Percentiles rank a stretch among this genome's conserved stretches.
Evolutionary conservation across 2,797 vertebrate species (phyloP).

Genomic region (Onychomys torridus): DNA sequence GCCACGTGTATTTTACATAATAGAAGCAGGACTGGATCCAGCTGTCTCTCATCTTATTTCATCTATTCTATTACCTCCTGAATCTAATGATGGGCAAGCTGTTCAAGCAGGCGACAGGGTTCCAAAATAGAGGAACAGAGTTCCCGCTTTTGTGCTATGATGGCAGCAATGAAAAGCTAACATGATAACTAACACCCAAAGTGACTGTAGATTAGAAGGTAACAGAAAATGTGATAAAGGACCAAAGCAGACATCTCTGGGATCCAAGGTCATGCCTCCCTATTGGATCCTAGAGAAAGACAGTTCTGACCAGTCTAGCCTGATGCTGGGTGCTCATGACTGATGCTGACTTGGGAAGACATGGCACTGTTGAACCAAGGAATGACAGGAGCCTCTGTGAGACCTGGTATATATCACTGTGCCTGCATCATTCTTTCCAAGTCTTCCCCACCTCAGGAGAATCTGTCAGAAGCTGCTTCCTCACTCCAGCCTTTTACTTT

Average conservation of each 20-base stretch:
- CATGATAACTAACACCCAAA: neutral
- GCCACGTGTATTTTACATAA: neutral
- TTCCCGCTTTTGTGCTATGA: neutral
- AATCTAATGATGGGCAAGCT: neutral
- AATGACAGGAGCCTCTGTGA: neutral
- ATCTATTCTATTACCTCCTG: neutral
- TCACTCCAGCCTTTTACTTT: neutral
- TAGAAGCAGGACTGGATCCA: neutral
- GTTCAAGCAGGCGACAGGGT: rapidly evolving
- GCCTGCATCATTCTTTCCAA: neutral
- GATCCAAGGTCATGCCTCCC: neutral
- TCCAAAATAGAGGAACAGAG: neutral
- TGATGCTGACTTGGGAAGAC: neutral
- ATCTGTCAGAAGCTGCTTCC: neutral
- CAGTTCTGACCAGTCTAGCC: neutral
- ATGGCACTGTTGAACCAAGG: no score
- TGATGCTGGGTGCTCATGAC: rapidly evolving
- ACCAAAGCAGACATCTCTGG: neutral
- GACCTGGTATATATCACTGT: rapidly evolving
- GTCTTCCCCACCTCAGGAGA: neutral
- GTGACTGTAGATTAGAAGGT: neutral
- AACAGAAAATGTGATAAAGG: neutral
- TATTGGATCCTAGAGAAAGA: no score
- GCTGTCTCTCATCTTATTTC: neutral
- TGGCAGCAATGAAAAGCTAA: neutral